Percentiles rank a stretch among this genome's conserved stretches.
phyloP scores from a whole-genome alignment of 2,797 vertebrate genomes.

The Natrix natrix region DNA sequence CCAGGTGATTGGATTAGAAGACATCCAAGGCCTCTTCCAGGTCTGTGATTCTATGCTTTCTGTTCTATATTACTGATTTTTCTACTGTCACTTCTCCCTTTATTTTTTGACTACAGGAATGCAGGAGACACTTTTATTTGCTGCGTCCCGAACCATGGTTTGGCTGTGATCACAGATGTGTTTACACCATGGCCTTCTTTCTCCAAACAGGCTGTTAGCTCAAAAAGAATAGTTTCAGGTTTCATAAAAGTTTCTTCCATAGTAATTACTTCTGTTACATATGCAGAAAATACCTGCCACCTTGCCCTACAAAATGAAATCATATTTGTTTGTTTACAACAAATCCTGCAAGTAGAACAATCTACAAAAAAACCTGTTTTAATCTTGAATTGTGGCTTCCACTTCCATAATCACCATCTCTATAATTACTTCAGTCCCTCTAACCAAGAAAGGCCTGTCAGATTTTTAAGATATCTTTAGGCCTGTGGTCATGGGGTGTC shows the following conservation, averaged over 20 bases:
- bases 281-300: background rate
- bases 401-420: background rate
- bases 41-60: too few relatives aligned
- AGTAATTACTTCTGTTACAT: background rate
- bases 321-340: background rate
- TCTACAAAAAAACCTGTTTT: background rate
- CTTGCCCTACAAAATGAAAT: background rate
- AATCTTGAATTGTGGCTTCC: background rate
- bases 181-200: too few relatives aligned
- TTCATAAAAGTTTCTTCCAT: background rate
- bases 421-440: background rate
- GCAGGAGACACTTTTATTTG: too few relatives aligned
- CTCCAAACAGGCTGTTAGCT: too few relatives aligned
- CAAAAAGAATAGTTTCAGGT: too few relatives aligned
- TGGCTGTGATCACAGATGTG: too few relatives aligned
- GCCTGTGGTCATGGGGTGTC: background rate
- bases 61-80: too few relatives aligned
- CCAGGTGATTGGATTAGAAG: too few relatives aligned
- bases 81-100: too few relatives aligned
- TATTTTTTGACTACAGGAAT: too few relatives aligned
- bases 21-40: too few relatives aligned
- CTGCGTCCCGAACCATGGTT: too few relatives aligned
- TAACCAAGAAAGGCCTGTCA: background rate
- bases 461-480: background rate
- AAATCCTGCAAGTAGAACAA: background rate